Base-by-base conservation (phyloP, 2,797 vertebrate genomes). In the Anas bahamensis region DNA sequence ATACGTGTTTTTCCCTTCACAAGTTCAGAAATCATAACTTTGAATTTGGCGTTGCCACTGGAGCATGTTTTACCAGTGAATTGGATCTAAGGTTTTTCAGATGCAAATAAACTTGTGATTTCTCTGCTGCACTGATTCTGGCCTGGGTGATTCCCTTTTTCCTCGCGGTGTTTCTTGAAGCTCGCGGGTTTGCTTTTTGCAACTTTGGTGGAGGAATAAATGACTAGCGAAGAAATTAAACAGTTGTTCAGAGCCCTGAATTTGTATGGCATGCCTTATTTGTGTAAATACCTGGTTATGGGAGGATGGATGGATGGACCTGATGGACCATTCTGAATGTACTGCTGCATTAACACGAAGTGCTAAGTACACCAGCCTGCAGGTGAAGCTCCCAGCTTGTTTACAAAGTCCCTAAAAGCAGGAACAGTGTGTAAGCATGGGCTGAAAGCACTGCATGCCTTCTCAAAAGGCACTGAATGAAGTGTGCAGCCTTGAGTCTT, bases 291-390 rank as follows among this genome's bases (percentile, higher is more conserved):
- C 33, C 10, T 68, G 52, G 7, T 73, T 77, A 11, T 0, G 4
- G 66, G 66, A 70, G 63, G n/a, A 17, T 35, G 33, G 17, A 50
- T 48, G 46, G 46, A 28, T 53, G 52, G 59, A 17, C 31, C 28
- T 48, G 33, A 23, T n/a, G 15, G 33, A 48, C 35, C 12, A 52
- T 42, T 74, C 21, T 22, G 33, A 17, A 33, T 13, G 4, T 11
- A 18, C 5, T 0, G 2, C 46, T 85, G 56, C 56, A 7, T 2
- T 2, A 10, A 46, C 4, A 2, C 14, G 22, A 13, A 59, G n/a
- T 48, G 11, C 13, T 4, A 1, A 3, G 48, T 19, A 29, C 16
- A 26, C 19, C 44, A 70, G 69, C 24, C 37, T 23, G 15, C 44
- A 22, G 35, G 5, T 17, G 42, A n/a, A 18, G 13, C 41, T 48